phyloP scores from a whole-genome alignment of 2,888 invertebrate genomes.

The Julus scanicus region DNA sequence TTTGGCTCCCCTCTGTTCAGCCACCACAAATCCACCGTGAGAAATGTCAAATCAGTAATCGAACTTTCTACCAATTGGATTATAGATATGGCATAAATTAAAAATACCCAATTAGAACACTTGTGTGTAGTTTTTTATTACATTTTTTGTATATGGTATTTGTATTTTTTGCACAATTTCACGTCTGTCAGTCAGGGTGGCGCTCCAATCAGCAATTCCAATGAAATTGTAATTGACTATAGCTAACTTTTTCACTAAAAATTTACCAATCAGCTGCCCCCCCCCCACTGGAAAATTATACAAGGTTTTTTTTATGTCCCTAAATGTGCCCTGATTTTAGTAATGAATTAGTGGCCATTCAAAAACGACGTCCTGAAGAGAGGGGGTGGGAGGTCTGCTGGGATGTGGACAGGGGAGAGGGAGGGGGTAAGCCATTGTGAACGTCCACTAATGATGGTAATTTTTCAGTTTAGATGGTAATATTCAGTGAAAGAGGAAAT shows the following conservation, averaged over 20 bases:
- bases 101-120: neutral
- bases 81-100: slow-evolving; percentile 30
- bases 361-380: too few relatives aligned
- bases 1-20: neutral
- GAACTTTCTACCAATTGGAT: slow-evolving; percentile 7
- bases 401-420: too few relatives aligned
- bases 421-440: too few relatives aligned
- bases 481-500: too few relatives aligned
- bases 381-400: too few relatives aligned
- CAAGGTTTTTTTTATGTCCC: neutral
- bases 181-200: slow-evolving; percentile 45
- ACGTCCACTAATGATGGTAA: too few relatives aligned
- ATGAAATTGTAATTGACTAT: neutral
- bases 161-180: too few relatives aligned
- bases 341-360: neutral
- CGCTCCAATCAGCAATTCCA: slow-evolving; percentile 29
- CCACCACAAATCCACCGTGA: slow-evolving; percentile 43
- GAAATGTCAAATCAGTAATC: slow-evolving; percentile 47
- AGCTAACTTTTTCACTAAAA: neutral
- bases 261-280: neutral
- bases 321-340: neutral
- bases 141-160: neutral
- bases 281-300: neutral
- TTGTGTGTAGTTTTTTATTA: too few relatives aligned
- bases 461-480: too few relatives aligned